phyloP scores from a whole-genome alignment of 2,113 vertebrate species.

The Mixornis gularis region DNA sequence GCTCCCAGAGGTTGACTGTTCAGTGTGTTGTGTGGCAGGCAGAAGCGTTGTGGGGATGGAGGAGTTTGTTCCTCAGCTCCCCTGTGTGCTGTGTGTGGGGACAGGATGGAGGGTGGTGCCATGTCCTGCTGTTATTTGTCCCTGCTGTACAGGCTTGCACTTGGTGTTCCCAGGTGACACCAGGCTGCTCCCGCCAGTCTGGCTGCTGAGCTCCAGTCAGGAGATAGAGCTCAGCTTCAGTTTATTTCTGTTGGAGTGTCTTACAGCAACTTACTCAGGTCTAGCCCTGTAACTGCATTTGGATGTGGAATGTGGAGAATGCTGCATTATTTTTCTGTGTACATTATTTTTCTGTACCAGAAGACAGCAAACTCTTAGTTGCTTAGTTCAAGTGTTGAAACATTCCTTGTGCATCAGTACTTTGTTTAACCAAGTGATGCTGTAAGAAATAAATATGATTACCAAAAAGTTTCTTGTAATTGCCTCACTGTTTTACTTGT shows the following conservation, averaged over 20 bases:
- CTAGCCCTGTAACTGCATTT: constrained; percentile 78
- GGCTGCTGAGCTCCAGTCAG: not conserved
- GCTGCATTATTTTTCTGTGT: constrained; percentile 68
- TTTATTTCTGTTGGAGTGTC: not conserved
- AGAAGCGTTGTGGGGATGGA: rapidly evolving
- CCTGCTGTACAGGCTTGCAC: rapidly evolving
- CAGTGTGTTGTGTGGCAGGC: not conserved
- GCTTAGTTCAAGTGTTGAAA: constrained; percentile 74
- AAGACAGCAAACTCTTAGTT: constrained; percentile 72
- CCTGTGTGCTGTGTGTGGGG: not conserved
- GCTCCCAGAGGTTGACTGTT: not conserved
- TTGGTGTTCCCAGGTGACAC: rapidly evolving
- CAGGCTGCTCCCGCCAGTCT: not conserved
- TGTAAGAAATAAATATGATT: not conserved
- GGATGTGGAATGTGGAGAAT: constrained; percentile 82
- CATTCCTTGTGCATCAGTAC: constrained; percentile 14
- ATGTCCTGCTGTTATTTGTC: rapidly evolving
- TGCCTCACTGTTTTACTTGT: not conserved
- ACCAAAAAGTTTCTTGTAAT: not conserved
- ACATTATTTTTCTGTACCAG: constrained; percentile 71
- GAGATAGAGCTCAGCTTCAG: not conserved
- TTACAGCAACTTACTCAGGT: constrained; percentile 29
- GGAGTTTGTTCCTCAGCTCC: too few relatives aligned
- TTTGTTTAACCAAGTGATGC: not conserved
- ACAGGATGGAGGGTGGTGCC: rapidly evolving